Evolutionary conservation across 2,888 invertebrate genomes (phyloP), one percentile per base, ranked within the genome.

Genomic region (Parapristionchus giblindavisi): DNA sequence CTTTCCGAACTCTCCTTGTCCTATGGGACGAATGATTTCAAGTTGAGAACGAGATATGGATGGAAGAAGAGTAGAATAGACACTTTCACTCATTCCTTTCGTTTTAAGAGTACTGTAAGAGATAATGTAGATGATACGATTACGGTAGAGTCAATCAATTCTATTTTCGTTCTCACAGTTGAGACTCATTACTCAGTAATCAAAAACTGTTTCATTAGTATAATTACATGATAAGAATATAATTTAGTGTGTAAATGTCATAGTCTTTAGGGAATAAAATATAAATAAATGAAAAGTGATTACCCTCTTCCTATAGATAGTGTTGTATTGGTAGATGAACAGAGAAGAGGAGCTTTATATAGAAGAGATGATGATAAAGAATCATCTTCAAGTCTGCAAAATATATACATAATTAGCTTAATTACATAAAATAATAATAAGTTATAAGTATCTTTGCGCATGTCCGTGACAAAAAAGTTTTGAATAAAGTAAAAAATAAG

Each of bases 1-100:
- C 72, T 80, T 81, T 36, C 84, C 82, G 72, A 85, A 84, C 71
- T 85, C 82, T 63, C 84, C 83, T 27, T 80, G 77, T n/a, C 83
- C 83, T 34, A 81, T 78, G 1, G 63, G 63, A 6, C 63, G 63
- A 32, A 65, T 91, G 92, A 94, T 94, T 83, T 93, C 91, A 77
- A 95, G 91, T 61, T 84, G 79, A 21, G 75, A 75, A 17, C 82
- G 66, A 29, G 78, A 80, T 72, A 84, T 81, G 65, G 81, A 80
- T 5, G 83, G 83, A 21, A 83, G 75, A 4, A 80, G 80, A 0
- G 81, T 80, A 63, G 77, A 77, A 65, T 82, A 81, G 17, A 81
- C 80, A 56, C 81, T n/a, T n/a, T n/a, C n/a, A n/a, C n/a, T n/a
- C n/a, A n/a, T n/a, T n/a, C n/a, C n/a, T n/a, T n/a, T n/a, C n/a